Conservation (phyloP, 2,113 vertebrate genomes). For the Pogonocichla stellata region DNA sequence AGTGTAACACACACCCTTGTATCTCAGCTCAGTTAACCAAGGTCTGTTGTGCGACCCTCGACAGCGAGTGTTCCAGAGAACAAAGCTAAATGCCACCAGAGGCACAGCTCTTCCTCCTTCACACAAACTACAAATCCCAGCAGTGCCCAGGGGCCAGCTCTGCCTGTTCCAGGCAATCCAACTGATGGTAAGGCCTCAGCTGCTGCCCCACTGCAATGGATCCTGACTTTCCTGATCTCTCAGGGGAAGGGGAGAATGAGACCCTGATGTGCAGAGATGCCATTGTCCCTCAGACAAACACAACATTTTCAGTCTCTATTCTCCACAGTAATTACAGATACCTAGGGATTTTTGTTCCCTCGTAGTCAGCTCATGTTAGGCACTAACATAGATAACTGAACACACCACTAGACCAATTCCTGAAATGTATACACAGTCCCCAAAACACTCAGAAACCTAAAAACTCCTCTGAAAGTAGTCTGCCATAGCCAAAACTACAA, state of each 20-base stretch:
- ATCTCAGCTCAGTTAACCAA: neutral
- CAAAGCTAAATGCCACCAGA: neutral
- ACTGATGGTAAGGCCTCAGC: neutral
- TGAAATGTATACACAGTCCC: neutral
- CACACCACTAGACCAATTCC: neutral
- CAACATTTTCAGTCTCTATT: neutral
- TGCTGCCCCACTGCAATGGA: neutral
- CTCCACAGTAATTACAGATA: neutral
- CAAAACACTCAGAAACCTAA: neutral
- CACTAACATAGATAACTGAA: neutral
- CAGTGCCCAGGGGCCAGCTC: neutral
- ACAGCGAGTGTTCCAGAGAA: fast-evolving
- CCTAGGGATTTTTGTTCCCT: neutral
- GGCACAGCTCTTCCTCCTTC: neutral
- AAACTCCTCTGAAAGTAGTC: neutral
- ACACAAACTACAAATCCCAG: neutral
- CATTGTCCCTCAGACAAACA: neutral
- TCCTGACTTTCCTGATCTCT: neutral
- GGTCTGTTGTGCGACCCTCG: neutral
- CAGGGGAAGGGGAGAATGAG: neutral
- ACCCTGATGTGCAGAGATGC: fast-evolving
- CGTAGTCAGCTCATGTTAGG: neutral
- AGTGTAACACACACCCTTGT: neutral
- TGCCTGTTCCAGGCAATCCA: neutral
- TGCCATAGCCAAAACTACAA: neutral